Evolutionary conservation across 2,113 vertebrate genomes (phyloP).

Genomic region (Canis aureus): DNA sequence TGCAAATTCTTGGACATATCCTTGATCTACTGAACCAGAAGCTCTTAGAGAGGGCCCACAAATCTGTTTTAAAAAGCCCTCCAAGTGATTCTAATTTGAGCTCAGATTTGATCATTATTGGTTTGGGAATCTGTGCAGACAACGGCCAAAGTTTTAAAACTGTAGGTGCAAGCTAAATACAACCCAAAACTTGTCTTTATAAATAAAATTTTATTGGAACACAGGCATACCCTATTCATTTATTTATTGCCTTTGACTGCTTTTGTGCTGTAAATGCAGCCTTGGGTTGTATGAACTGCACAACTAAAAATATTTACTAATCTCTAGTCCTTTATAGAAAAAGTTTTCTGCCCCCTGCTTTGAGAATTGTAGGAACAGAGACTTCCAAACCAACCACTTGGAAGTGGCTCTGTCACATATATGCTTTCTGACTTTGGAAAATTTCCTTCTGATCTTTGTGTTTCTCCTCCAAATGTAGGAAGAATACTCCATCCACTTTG

Average conservation of each 20-base stretch:
- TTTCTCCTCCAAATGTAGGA: neutral
- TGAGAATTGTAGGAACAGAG: neutral
- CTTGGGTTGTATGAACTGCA: neutral
- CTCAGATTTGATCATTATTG: neutral
- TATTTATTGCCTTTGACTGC: neutral
- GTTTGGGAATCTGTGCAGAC: neutral
- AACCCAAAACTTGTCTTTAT: neutral
- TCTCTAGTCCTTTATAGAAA: neutral
- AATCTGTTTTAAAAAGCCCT: neutral
- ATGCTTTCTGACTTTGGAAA: constrained; percentile 28
- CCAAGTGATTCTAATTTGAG: neutral
- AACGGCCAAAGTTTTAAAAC: neutral
- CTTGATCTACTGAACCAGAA: neutral
- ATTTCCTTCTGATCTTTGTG: neutral
- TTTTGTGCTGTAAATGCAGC: neutral
- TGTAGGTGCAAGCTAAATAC: neutral
- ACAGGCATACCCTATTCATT: neutral
- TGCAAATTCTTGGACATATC: neutral
- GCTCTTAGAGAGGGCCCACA: neutral
- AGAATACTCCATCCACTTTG: neutral
- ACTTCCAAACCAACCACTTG: neutral
- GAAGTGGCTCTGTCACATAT: neutral
- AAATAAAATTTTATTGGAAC: neutral
- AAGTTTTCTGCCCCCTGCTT: neutral
- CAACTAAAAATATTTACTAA: neutral